These are phyloP conservation scores for Drosophila pallidifrons DNA, from an alignment of 1,140 invertebrate genomes.

Conservation along the genomic window DNA sequence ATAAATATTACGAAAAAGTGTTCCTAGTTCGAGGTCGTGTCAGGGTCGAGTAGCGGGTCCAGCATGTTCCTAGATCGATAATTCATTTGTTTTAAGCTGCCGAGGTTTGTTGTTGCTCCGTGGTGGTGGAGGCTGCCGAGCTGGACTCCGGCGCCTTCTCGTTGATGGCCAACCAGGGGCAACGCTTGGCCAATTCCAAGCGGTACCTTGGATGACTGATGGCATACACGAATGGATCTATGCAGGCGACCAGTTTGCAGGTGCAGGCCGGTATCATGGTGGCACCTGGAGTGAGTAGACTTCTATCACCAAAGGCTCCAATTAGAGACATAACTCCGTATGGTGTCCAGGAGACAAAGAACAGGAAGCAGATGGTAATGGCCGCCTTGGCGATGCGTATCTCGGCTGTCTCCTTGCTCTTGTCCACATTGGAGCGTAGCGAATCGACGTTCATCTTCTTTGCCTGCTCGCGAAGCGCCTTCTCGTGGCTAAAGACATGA, in stretches of 20 bases:
- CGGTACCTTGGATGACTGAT: slow-evolving; percentile 94
- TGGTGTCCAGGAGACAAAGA: slow-evolving; percentile 93
- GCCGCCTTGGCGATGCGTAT: slow-evolving; percentile 93
- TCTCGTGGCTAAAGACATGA: slow-evolving; percentile 93
- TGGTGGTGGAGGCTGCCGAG: slow-evolving; percentile 71
- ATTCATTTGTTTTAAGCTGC: slow-evolving; percentile 39
- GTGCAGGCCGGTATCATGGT: slow-evolving; percentile 94
- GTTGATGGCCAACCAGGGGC: slow-evolving; percentile 88
- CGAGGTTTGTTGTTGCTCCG: slow-evolving; percentile 66
- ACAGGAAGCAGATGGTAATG: slow-evolving; percentile 92
- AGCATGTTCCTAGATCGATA: slow-evolving; percentile 13
- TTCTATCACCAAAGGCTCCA: slow-evolving; percentile 92
- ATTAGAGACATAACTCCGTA: slow-evolving; percentile 91
- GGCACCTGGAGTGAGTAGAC: slow-evolving; percentile 90
- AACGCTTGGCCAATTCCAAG: slow-evolving; percentile 87
- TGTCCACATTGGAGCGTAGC: slow-evolving; percentile 89
- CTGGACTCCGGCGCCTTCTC: slow-evolving; percentile 85
- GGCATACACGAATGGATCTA: slow-evolving; percentile 94
- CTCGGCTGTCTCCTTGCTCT: slow-evolving; percentile 90
- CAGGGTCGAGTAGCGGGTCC: slow-evolving; percentile 1
- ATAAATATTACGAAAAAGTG: slow-evolving; percentile 24
- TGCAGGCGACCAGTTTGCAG: slow-evolving; percentile 93
- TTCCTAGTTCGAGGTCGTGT: slow-evolving; percentile 1
- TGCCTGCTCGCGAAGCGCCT: slow-evolving; percentile 92
- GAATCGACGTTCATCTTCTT: slow-evolving; percentile 97